Evolutionary conservation across 92 coral and sea anemone genomes (phyloP).

Genomic region (Siderastrea siderea): DNA sequence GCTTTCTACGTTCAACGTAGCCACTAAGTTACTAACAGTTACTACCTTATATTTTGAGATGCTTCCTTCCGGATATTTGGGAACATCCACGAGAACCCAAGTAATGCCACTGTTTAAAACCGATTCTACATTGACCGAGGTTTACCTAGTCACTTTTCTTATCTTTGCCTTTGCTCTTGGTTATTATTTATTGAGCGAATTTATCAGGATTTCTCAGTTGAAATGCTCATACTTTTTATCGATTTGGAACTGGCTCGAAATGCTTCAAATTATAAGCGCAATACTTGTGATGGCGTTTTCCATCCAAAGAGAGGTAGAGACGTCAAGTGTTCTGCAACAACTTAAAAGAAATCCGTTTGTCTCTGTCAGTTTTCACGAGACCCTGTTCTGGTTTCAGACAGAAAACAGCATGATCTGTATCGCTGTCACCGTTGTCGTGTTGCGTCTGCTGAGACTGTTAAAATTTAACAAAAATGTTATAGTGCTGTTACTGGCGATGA

Average conservation of each 20-base stretch:
- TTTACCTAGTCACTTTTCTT: constrained; percentile 10
- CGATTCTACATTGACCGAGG: neutral
- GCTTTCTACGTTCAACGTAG: constrained; percentile 32
- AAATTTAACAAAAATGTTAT: constrained; percentile 38
- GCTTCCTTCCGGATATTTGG: constrained; percentile 45
- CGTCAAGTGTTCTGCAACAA: neutral
- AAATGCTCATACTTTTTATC: constrained; percentile 17
- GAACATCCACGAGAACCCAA: neutral
- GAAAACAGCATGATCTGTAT: constrained; percentile 35
- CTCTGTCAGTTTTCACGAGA: constrained; percentile 24
- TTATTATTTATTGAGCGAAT: constrained; percentile 40
- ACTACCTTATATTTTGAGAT: constrained; percentile 46
- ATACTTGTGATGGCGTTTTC: constrained; percentile 11
- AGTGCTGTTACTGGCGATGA: constrained; percentile 28
- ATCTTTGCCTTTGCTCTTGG: constrained; percentile 44
- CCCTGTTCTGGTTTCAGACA: constrained; percentile 38
- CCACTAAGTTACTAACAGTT: constrained; percentile 24
- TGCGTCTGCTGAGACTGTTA: constrained; percentile 25
- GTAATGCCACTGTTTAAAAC: constrained; percentile 9
- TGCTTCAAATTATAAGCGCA: constrained; percentile 40
- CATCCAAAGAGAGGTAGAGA: constrained; percentile 20
- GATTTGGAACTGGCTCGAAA: constrained; percentile 55
- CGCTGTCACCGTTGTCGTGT: constrained; percentile 14
- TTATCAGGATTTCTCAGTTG: constrained; percentile 32
- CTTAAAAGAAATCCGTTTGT: constrained; percentile 51